Base-by-base conservation (phyloP, 2,888 invertebrate genomes). In the Idaea dimidiata region DNA sequence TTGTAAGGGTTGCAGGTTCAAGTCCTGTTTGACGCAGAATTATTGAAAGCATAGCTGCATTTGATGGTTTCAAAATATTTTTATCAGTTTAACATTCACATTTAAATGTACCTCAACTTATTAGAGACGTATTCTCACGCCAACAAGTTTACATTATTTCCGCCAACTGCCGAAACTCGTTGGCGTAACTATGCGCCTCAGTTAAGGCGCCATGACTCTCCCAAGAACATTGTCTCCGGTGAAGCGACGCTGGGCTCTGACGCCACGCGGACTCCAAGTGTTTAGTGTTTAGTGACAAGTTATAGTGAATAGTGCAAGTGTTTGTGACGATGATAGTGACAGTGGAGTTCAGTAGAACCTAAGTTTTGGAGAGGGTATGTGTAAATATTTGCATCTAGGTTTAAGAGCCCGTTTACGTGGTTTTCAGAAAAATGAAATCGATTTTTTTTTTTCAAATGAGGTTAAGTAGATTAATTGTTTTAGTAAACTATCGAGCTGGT, bases 151-250 rank as follows among this genome's bases (percentile, higher is more conserved):
- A 1, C 24, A 24, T 24, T 24, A 5, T 5, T 24, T 24, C 3
- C 24, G 24, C 43, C 43, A 43, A 43, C 14, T 43, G 14, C 43
- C 14, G 3, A 8, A 8, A 14, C 10, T 43, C 14, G 14, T 43
- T 43, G 43, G 43, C 8, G 43, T 24, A 24, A 24, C 24, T 10
- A 14, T 43, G 8, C 14, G 2, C 43, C 43, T 43, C 43, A 43
- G 10, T 18, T 16, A 17, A 72, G 62, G 58, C 66, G 69, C 67
- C 67, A 70, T 64, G 58, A 64, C 78, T 87, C 82, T 81, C 82
- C 76, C 80, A 80, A 84, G 89, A 89, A 89, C 87, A 89, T 87
- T 88, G 91, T 88, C 88, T 86, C 78, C 78, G 90, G 85, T 91
- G 84, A 88, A 87, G 90, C 88, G 81, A 72, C 76, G 89, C 87